These are phyloP conservation scores for Lepisosteus oculatus DNA, from an alignment of 2,113 vertebrate species.

Conservation along the genomic window DNA sequence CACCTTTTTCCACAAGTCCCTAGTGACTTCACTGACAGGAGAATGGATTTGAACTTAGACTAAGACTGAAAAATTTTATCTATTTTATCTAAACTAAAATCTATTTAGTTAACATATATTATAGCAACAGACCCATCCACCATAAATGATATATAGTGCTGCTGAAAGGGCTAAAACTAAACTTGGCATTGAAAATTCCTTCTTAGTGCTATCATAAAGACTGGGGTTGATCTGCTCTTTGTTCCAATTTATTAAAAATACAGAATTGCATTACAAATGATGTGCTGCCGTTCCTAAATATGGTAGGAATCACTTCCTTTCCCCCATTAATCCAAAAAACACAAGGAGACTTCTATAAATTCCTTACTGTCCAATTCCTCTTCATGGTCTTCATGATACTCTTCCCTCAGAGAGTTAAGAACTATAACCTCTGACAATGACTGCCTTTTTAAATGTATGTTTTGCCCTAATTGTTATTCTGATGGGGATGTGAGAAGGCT, in stretches of 20 bases:
- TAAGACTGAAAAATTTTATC: too few relatives aligned
- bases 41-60: too few relatives aligned
- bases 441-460: background rate
- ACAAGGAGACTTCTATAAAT: background rate
- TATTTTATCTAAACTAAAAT: too few relatives aligned
- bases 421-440: constrained; percentile 21
- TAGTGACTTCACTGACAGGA: too few relatives aligned
- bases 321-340: background rate
- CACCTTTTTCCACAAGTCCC: too few relatives aligned
- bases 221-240: background rate
- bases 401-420: constrained; percentile 27
- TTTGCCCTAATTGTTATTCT: constrained; percentile 25
- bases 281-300: background rate
- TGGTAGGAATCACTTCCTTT: background rate
- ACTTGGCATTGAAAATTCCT: too few relatives aligned
- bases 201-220: too few relatives aligned
- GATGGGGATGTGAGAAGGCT: background rate
- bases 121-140: too few relatives aligned
- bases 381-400: constrained; percentile 35
- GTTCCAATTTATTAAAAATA: background rate
- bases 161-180: too few relatives aligned
- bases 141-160: too few relatives aligned
- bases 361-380: background rate
- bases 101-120: too few relatives aligned
- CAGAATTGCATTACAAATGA: background rate